phyloP scores from a whole-genome alignment of 2,888 invertebrate genomes.

The Habroteleia sp. region DNA sequence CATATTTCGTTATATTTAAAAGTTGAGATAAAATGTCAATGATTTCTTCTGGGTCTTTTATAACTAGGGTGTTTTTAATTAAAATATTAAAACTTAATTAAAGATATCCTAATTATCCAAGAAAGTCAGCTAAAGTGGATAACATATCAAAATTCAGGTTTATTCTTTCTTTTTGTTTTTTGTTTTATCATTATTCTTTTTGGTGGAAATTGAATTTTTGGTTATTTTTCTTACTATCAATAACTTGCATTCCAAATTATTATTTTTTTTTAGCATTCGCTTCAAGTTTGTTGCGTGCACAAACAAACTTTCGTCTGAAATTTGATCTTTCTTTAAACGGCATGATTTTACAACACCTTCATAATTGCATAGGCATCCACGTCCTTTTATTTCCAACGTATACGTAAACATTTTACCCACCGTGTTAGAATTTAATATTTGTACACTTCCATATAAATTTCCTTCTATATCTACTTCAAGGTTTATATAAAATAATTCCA shows the following conservation, averaged over 20 bases:
- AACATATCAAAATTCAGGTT: too few species aligned
- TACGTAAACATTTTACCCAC: constrained; percentile 65
- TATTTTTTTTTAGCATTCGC: constrained; percentile 17
- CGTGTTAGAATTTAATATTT: constrained; percentile 66
- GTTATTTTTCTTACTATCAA: neutral
- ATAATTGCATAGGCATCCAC: constrained; percentile 24
- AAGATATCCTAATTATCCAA: too few species aligned
- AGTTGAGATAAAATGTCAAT: too few species aligned
- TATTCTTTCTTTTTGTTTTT: neutral
- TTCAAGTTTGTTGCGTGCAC: constrained; percentile 23
- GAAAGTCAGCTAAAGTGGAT: too few species aligned
- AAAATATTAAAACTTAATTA: too few species aligned
- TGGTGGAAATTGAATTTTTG: too few species aligned
- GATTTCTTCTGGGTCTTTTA: too few species aligned
- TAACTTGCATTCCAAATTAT: constrained; percentile 26
- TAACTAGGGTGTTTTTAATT: too few species aligned
- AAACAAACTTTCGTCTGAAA: constrained; percentile 28
- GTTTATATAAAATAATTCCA: constrained; percentile 72
- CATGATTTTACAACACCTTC: constrained; percentile 43
- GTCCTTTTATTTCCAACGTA: constrained; percentile 62
- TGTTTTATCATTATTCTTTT: neutral
- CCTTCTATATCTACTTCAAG: constrained; percentile 62
- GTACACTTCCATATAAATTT: constrained; percentile 63
- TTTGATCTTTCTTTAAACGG: constrained; percentile 4
- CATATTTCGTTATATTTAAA: too few species aligned